Percentiles rank a stretch among this genome's conserved stretches.
phyloP scores from a whole-genome alignment of 2,113 vertebrate genomes.

The Corythoichthys intestinalis region DNA sequence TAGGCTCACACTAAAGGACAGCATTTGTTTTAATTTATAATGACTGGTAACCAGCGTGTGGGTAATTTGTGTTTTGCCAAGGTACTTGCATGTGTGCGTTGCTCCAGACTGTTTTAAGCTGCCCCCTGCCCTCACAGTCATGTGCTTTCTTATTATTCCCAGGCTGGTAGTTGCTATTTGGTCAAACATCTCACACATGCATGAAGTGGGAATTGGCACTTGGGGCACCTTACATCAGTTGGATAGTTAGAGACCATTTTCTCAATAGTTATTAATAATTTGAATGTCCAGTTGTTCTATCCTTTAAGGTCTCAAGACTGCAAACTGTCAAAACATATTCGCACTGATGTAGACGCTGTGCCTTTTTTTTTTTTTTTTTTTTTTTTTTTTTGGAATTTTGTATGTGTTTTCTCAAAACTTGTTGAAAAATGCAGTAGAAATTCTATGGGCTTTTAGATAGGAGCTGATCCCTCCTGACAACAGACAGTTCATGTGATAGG shows the following conservation, averaged over 20 bases:
- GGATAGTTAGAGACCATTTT: background rate
- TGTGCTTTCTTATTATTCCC: conserved; percentile 1
- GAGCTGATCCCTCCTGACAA: conserved; percentile 59
- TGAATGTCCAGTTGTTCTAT: background rate
- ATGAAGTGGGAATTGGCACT: background rate
- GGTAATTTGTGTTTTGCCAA: background rate
- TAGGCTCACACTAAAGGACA: no score
- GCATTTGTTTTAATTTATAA: no score
- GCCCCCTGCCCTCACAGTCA: background rate
- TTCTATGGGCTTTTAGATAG: conserved; percentile 32
- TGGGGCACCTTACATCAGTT: background rate
- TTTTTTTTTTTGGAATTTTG: background rate
- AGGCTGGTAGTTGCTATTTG: background rate
- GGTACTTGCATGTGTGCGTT: background rate
- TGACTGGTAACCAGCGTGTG: background rate
- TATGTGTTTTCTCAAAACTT: conserved; percentile 6
- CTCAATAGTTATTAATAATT: background rate
- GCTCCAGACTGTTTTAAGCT: conserved; percentile 8
- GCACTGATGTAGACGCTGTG: background rate
- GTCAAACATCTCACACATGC: background rate
- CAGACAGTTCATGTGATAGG: conserved; percentile 61
- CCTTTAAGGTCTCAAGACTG: background rate
- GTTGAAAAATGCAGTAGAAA: conserved; percentile 9
- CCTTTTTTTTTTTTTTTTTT: background rate
- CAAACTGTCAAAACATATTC: conserved; percentile 6